A percentile compares a stretch with the other conserved stretches of the same genome.
These are phyloP conservation scores for Smittia aterrima DNA, from an alignment of 2,888 invertebrate genomes.

Conservation along the genomic window DNA sequence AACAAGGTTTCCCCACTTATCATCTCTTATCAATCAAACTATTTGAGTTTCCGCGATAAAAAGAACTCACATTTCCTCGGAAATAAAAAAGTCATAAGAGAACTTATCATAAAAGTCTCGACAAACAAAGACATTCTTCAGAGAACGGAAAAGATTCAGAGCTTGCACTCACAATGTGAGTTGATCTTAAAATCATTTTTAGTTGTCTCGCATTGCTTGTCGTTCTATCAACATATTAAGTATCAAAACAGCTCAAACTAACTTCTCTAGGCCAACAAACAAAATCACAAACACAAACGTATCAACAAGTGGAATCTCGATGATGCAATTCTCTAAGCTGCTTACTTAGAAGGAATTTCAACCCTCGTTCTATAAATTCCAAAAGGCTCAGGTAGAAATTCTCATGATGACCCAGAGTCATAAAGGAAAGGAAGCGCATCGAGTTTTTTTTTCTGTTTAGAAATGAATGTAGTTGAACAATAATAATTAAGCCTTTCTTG, in stretches of 20 bases:
- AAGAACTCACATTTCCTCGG: too few species aligned
- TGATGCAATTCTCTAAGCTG: neutral
- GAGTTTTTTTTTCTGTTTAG: neutral
- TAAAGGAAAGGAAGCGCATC: constrained; percentile 25
- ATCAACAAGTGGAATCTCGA: too few species aligned
- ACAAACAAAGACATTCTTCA: too few species aligned
- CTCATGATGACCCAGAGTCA: neutral
- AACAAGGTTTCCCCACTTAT: too few species aligned
- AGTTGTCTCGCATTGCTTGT: neutral
- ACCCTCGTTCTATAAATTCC: neutral
- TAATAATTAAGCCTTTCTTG: constrained; percentile 16
- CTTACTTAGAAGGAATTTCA: neutral
- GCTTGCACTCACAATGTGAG: too few species aligned
- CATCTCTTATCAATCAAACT: too few species aligned
- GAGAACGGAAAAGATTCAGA: too few species aligned
- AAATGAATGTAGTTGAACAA: constrained; percentile 3
- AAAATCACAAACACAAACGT: neutral
- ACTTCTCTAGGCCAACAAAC: neutral
- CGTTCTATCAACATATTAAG: neutral
- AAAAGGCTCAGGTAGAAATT: neutral
- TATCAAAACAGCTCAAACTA: too few species aligned
- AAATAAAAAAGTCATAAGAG: too few species aligned
- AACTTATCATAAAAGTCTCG: too few species aligned
- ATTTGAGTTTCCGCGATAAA: too few species aligned
- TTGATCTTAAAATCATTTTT: neutral